Base-by-base conservation (phyloP, 2,113 vertebrate genomes). In the Zapornia atra region DNA sequence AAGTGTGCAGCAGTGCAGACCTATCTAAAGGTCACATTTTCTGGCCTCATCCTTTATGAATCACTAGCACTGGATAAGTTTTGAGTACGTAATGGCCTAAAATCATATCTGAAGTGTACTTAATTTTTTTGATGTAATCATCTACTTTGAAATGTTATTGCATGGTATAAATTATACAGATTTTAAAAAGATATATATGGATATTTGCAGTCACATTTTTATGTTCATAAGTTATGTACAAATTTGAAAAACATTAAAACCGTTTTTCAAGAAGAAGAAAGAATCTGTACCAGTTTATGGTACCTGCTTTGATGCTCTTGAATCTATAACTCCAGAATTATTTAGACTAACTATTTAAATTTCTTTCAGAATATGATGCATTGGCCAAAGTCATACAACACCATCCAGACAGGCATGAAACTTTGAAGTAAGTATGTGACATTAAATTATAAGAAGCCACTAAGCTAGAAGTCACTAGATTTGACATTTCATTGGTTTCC, bases 321-420 rank as follows among this genome's bases (percentile, higher is more conserved):
- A 92, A 59, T 70, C 29, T 3, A 0, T 63, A 65, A 28, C 60
- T 92, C 64, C 57, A 90, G 56, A 86, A 83, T 59, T 63, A 57
- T 61, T 93, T 68, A 40, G 22, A n/a, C 38, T n/a, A 86, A 53
- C 24, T 85, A 5, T n/a, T 78, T 80, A 42, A 28, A 77, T 97
- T 42, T 95, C 36, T 98, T 98, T 82, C 97, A 99, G 99, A 99
- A 94, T 99, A 99, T 73, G 99, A 99, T 94, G 99, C 99, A 50
- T 98, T 99, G 96, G 99, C 99, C 65, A 99, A 99, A 98, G 99
- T 99, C 66, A 99, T 99, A 92, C 99, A 99, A 93, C 99, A 99
- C 89, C 99, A 99, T 85, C 99, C 99, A 90, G 99, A 99, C 97
- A 98, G 99, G 64, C 99, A 99, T 76, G 98, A 99, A 97, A 99